phyloP scores from a whole-genome alignment of 2,113 vertebrate genomes.

The Cynocephalus volans region DNA sequence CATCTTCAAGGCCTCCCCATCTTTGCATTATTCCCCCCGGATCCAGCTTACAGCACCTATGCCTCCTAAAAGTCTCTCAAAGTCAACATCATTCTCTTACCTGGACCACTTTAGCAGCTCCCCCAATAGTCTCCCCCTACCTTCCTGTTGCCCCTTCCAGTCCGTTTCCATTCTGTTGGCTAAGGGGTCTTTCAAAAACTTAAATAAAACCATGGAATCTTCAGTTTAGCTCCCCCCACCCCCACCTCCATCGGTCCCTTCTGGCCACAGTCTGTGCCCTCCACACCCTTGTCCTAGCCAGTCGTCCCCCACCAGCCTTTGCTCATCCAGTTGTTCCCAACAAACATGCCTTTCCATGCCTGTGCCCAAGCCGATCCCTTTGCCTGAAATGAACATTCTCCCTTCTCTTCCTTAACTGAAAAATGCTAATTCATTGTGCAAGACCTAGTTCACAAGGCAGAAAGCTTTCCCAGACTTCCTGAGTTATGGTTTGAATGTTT shows the following conservation, averaged over 20 bases:
- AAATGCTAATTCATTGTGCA: slow-evolving; percentile 22
- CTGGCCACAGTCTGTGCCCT: not conserved
- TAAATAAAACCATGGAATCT: not conserved
- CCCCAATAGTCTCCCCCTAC: not conserved
- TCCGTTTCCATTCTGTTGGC: not conserved
- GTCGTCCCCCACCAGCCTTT: not conserved
- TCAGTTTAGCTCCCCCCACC: not conserved
- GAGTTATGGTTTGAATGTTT: not conserved
- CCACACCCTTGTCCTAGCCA: not conserved
- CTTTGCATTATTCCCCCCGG: not conserved
- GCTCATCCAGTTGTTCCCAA: not conserved
- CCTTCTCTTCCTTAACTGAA: not conserved
- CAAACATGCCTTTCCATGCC: not conserved
- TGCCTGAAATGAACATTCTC: not conserved
- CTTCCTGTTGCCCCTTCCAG: not conserved
- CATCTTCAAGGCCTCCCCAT: not conserved
- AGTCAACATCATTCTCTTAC: slow-evolving; percentile 17
- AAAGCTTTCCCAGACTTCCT: not conserved
- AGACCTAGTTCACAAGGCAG: not conserved
- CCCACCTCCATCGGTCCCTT: not conserved
- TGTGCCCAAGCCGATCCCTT: not conserved
- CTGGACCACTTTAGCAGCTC: not conserved
- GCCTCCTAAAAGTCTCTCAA: not conserved
- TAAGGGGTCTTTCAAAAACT: slow-evolving; percentile 1
- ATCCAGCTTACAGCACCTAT: not conserved